phyloP scores from a whole-genome alignment of 2,888 invertebrate genomes.

The Epinotia demarniana region DNA sequence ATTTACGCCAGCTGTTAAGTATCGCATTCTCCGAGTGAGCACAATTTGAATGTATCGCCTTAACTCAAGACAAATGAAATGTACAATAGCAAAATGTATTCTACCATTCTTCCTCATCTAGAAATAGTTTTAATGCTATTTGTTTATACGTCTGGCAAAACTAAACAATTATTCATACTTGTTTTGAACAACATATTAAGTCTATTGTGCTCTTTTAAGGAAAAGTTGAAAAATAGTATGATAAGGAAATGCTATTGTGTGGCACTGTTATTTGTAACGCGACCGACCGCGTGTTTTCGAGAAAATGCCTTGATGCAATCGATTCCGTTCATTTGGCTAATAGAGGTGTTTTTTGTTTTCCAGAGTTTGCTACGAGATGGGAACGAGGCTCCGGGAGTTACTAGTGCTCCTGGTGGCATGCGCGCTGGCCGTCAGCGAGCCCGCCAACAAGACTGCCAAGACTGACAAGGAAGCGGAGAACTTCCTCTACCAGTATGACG shows the following conservation, averaged over 20 bases:
- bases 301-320: constrained; percentile 61
- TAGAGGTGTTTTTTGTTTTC: constrained; percentile 58
- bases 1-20: constrained; percentile 26
- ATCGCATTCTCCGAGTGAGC: constrained; percentile 7
- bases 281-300: constrained; percentile 55
- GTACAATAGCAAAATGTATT: constrained; percentile 10
- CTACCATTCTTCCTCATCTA: constrained; percentile 10
- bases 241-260: constrained; percentile 60
- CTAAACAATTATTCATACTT: constrained; percentile 35
- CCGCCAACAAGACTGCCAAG: constrained; percentile 70
- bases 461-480: constrained; percentile 64
- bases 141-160: constrained; percentile 28
- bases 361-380: constrained; percentile 83
- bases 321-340: constrained; percentile 46
- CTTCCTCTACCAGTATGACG: constrained; percentile 73
- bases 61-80: neutral
- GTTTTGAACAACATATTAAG: constrained; percentile 51
- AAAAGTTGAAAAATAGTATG: constrained; percentile 57
- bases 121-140: constrained; percentile 29
- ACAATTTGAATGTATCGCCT: constrained; percentile 16
- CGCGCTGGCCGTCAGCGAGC: constrained; percentile 72
- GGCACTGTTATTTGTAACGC: constrained; percentile 62
- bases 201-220: constrained; percentile 57
- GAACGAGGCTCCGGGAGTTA: constrained; percentile 80
- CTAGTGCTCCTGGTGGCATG: constrained; percentile 80